Conservation (phyloP, 1,140 invertebrate genomes). For the Chironomus tepperi region DNA sequence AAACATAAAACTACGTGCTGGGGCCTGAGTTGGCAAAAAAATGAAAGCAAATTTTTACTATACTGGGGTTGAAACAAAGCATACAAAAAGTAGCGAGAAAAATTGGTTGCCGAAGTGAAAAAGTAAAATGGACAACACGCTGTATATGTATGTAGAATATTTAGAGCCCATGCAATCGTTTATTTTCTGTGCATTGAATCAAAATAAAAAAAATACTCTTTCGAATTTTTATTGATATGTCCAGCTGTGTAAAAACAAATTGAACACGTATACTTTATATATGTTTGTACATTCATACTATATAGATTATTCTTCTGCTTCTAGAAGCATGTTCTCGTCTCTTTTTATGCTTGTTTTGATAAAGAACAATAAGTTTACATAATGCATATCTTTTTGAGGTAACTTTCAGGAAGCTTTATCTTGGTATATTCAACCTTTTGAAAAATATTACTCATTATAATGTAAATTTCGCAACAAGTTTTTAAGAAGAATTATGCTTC, state of each 20-base stretch:
- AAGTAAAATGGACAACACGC: too few relatives aligned
- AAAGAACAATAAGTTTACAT: constrained; percentile 15
- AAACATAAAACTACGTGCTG: constrained; percentile 15
- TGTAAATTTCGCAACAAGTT: too few relatives aligned
- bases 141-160: neutral
- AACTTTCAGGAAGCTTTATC: neutral
- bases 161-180: neutral
- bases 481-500: too few relatives aligned
- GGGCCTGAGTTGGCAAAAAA: neutral
- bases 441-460: too few relatives aligned
- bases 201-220: constrained; percentile 5
- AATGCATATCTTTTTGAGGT: constrained; percentile 15
- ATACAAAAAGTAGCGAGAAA: neutral
- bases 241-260: constrained; percentile 22
- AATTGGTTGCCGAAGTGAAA: neutral
- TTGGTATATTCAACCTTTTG: too few relatives aligned
- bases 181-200: constrained; percentile 4
- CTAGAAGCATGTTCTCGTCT: neutral
- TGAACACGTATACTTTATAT: constrained; percentile 16
- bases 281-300: neutral
- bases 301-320: neutral
- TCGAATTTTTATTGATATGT: constrained; percentile 22
- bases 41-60: constrained; percentile 7
- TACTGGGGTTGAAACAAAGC: neutral
- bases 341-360: neutral